Base-by-base conservation (phyloP, 2,113 vertebrate genomes). In the Podiceps cristatus region DNA sequence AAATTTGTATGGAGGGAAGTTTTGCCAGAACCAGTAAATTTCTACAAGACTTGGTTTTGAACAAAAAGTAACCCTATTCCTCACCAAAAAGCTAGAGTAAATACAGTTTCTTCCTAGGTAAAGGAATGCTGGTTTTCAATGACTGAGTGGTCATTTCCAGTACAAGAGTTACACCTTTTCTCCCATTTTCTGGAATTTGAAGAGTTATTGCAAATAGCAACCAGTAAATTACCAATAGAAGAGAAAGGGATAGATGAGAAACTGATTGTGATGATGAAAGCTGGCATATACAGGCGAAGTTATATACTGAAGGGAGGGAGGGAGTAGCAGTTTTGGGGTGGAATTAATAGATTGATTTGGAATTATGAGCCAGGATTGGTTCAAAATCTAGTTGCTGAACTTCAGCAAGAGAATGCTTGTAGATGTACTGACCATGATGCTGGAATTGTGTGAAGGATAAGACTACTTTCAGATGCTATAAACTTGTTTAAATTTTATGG, bases 231-330 rank as follows among this genome's bases (percentile, higher is more conserved):
- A 66, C 4, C 28, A 60, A 6, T 19, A 50, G 33, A 60, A 49
- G 25, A 42, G 31, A 45, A 71, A 22, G 13, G 14, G 20, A 50
- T 56, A 8, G 22, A 35, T 52, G 27, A 73, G 49, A 60, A 74
- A 20, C 7, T 23, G 37, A 37, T 37, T 37, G 37, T 37, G 37
- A 37, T 37, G 37, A 37, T 37, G 37, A 37, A 37, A 86, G 28
- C 35, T 85, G 64, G 8, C 14, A 14, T 33, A 23, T 4, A 22
- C 2, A 27, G 0, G 5, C 2, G 18, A 24, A 31, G 4, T 4
- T 31, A 18, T 19, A 17, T 42, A 44, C 22, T 47, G 25, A 4
- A n/a, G 0, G 37, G 18, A 68, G 13, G 23, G 42, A 76, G 8
- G 4, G 16, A 49, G 24, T 23, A 53, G 6, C 4, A 22, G 6